A percentile compares a stretch with the other conserved stretches of the same genome.
These are phyloP conservation scores for Plecturocebus donacophilus DNA, from an alignment of 2,113 vertebrate species.

Conservation along the genomic window DNA sequence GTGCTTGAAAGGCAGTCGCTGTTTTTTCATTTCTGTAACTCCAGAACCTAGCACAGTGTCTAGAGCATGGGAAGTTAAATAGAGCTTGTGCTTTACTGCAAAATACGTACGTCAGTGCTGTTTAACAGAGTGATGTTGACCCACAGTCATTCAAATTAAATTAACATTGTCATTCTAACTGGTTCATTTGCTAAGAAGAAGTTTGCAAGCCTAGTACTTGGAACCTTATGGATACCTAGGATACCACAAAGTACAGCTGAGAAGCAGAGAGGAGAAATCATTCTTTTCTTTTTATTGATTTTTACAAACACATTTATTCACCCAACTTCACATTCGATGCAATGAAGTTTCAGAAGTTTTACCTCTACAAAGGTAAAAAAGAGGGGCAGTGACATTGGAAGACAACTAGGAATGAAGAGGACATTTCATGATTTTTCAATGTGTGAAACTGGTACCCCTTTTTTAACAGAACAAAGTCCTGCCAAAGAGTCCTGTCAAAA, in stretches of 20 bases:
- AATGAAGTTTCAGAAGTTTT: background rate
- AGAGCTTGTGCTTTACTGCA: background rate
- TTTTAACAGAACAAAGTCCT: constrained; percentile 27
- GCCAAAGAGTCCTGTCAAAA: constrained; percentile 57
- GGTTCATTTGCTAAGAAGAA: background rate
- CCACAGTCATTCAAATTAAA: background rate
- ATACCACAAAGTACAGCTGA: background rate
- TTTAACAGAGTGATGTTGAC: background rate
- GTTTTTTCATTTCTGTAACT: background rate
- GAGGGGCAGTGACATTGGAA: background rate
- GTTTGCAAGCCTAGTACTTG: background rate
- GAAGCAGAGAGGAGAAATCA: background rate
- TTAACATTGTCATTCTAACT: background rate
- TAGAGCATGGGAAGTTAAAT: background rate
- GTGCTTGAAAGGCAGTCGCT: background rate
- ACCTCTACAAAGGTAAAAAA: constrained; percentile 10
- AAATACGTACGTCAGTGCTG: background rate
- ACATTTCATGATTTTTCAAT: constrained; percentile 15
- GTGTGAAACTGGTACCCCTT: background rate
- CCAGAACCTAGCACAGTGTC: background rate
- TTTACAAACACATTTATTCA: constrained; percentile 7
- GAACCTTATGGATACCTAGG: background rate
- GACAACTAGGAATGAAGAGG: background rate
- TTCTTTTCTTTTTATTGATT: background rate
- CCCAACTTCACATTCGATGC: background rate